Evolutionary conservation across 2,797 vertebrate genomes (phyloP).

Genomic region (Sebastes diaconus): DNA sequence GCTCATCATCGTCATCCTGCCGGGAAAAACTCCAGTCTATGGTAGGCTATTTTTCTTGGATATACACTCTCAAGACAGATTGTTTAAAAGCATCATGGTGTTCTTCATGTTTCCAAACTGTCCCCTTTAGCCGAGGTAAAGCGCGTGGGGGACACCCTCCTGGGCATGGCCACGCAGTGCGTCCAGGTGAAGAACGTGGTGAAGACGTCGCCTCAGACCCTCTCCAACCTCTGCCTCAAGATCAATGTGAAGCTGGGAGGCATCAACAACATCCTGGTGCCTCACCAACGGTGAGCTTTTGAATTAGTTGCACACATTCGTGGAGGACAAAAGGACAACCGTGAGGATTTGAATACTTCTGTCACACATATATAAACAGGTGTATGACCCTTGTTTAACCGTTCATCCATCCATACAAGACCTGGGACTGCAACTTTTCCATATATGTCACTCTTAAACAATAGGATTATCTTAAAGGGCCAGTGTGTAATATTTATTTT

Average conservation of each 20-base stretch:
- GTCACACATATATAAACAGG: neutral
- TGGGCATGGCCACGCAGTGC: slow-evolving; percentile 98
- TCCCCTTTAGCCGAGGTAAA: slow-evolving; percentile 90
- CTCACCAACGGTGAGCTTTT: slow-evolving; percentile 86
- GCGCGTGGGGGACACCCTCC: slow-evolving; percentile 95
- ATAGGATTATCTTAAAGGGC: neutral
- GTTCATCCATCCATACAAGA: neutral
- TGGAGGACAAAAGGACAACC: neutral
- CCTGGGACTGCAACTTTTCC: neutral
- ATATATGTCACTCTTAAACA: neutral
- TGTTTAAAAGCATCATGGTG: neutral
- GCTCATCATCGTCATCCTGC: slow-evolving; percentile 98
- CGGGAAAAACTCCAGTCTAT: slow-evolving; percentile 96
- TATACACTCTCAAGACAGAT: neutral
- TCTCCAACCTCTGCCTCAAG: slow-evolving; percentile 99
- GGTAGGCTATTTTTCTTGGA: slow-evolving; percentile 77
- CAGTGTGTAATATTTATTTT: too few relatives aligned
- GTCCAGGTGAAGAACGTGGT: slow-evolving; percentile 99
- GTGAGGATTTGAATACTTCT: neutral
- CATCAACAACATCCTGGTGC: slow-evolving; percentile 99
- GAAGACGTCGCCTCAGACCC: slow-evolving; percentile 97
- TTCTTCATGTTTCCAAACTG: neutral
- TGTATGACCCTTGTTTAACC: neutral
- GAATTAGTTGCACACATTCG: neutral
- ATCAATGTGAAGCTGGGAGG: slow-evolving; percentile 99